These are phyloP conservation scores for Bombus balteatus DNA, from an alignment of 1,140 invertebrate genomes.

Conservation along the genomic window DNA sequence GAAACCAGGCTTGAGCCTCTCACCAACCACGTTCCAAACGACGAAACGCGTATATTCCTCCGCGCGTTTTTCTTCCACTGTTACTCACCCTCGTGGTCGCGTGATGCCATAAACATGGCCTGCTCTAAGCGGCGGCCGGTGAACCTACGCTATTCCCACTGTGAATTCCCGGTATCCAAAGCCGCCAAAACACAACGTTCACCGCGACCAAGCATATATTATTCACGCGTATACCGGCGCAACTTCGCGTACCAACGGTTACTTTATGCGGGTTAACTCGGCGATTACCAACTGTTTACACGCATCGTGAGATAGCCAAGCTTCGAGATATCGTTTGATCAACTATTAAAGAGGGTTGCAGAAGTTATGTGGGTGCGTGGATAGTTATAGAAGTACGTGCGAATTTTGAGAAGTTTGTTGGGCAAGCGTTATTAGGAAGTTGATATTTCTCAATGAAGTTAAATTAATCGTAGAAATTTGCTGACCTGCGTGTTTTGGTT, in stretches of 20 bases:
- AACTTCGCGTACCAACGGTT: background rate
- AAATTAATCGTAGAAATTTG: too few relatives aligned
- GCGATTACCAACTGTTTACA: slow-evolving; percentile 29
- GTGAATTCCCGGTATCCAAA: slow-evolving; percentile 4
- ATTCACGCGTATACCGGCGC: slow-evolving; percentile 14
- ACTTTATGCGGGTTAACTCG: slow-evolving; percentile 41
- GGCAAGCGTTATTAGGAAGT: too few relatives aligned
- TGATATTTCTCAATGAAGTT: too few relatives aligned
- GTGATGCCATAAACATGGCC: slow-evolving; percentile 71
- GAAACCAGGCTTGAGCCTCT: slow-evolving; percentile 27
- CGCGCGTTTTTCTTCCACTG: slow-evolving; percentile 36
- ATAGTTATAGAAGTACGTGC: too few relatives aligned
- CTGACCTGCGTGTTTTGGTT: too few relatives aligned
- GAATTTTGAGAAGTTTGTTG: background rate
- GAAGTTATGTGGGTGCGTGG: background rate
- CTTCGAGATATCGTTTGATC: background rate
- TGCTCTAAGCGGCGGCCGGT: slow-evolving; percentile 30
- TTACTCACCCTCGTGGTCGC: slow-evolving; percentile 26
- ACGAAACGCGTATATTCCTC: background rate
- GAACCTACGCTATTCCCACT: slow-evolving; percentile 55
- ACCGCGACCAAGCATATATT: slow-evolving; percentile 35
- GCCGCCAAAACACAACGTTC: slow-evolving; percentile 35
- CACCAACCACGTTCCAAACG: background rate
- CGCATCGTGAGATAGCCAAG: background rate
- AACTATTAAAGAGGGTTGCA: background rate